Conservation (phyloP, 2,113 vertebrate species). For the Pristiophorus japonicus region DNA sequence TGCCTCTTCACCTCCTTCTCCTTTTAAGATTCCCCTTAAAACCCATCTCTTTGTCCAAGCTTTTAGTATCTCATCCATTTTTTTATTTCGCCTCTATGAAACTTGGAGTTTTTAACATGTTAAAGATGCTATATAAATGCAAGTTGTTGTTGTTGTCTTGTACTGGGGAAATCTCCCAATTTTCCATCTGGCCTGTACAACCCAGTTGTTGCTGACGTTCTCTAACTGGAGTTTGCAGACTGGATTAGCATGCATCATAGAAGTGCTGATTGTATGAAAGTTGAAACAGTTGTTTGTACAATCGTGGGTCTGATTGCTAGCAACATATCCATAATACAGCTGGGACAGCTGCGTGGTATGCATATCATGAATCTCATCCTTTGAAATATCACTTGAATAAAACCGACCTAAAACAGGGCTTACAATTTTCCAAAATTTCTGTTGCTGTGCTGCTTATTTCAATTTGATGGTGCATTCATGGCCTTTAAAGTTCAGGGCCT, state of each 20-base stretch:
- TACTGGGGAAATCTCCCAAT: neutral
- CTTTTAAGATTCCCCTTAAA: neutral
- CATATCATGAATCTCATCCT: neutral
- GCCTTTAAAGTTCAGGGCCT: neutral
- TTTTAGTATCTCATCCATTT: neutral
- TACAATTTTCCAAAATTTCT: no score
- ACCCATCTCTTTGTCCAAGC: neutral
- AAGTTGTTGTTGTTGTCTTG: neutral
- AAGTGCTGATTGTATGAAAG: no score
- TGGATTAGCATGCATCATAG: neutral
- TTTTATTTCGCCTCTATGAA: neutral
- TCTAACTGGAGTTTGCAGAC: neutral
- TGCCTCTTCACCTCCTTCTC: neutral
- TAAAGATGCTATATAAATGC: neutral
- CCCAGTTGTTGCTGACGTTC: neutral
- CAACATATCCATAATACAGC: conserved; percentile 8
- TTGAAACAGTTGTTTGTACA: neutral
- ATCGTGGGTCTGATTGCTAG: neutral
- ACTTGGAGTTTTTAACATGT: neutral
- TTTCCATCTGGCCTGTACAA: neutral
- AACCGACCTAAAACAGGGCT: neutral
- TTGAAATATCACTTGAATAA: neutral
- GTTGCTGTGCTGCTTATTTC: neutral
- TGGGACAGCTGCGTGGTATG: neutral
- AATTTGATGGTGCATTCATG: neutral